phyloP scores from a whole-genome alignment of 2,888 invertebrate genomes.

The Brachyopa scutellaris region DNA sequence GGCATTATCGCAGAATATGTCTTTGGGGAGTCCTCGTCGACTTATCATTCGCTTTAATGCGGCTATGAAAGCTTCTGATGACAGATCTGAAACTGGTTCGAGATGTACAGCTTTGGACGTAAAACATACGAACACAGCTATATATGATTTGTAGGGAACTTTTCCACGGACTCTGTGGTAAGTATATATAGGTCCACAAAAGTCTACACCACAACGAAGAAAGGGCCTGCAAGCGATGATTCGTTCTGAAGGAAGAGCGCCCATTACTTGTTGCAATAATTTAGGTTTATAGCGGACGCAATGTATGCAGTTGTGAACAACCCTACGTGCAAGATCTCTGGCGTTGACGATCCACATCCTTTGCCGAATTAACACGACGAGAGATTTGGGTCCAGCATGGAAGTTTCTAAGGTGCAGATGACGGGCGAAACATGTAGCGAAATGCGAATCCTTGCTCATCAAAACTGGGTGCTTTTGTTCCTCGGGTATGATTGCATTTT shows the following conservation, averaged over 20 bases:
- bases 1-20: too few species aligned
- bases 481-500: background rate
- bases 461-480: slow-evolving; percentile 4
- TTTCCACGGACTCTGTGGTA: too few species aligned
- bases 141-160: too few species aligned
- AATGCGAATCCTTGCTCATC: background rate
- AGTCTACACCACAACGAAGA: slow-evolving; percentile 37
- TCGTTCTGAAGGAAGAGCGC: background rate
- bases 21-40: background rate
- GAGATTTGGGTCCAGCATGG: slow-evolving; percentile 46
- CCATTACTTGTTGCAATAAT: slow-evolving; percentile 4
- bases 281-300: slow-evolving; percentile 23
- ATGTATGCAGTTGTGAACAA: too few species aligned
- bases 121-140: too few species aligned
- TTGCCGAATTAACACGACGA: slow-evolving; percentile 19
- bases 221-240: slow-evolving; percentile 32
- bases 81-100: too few species aligned
- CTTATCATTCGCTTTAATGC: background rate
- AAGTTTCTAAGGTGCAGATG: slow-evolving; percentile 5
- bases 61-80: too few species aligned
- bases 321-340: background rate
- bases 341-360: slow-evolving; percentile 37
- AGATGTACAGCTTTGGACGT: too few species aligned
- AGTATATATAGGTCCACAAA: slow-evolving; percentile 3
- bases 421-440: background rate